phyloP scores from a whole-genome alignment of 2,888 invertebrate species.

The Meta bourneti region DNA sequence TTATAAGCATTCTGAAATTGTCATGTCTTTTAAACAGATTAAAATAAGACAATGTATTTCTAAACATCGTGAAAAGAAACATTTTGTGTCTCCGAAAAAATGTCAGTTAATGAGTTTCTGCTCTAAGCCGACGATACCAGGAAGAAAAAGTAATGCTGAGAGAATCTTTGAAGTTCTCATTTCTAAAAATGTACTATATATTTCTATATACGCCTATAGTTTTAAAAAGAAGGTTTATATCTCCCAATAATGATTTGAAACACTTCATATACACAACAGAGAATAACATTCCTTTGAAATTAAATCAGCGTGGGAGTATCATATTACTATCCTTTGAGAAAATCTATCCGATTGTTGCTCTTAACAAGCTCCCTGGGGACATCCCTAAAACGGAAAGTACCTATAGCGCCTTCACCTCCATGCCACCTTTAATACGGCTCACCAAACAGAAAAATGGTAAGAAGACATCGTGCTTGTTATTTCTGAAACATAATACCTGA shows the following conservation, averaged over 20 bases:
- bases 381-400: slow-evolving; percentile 33
- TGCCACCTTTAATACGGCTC: slow-evolving; percentile 41
- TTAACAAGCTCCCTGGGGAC: slow-evolving; percentile 56
- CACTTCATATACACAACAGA: background rate
- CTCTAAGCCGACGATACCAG: no score
- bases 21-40: no score
- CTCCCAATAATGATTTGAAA: background rate
- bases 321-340: slow-evolving; percentile 37
- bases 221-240: no score
- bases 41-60: no score
- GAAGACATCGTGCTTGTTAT: slow-evolving; percentile 37
- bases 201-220: no score
- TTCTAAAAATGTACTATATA: no score
- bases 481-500: slow-evolving; percentile 39
- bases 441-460: slow-evolving; percentile 2
- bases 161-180: no score
- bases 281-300: slow-evolving; percentile 44
- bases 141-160: no score
- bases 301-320: slow-evolving; percentile 44
- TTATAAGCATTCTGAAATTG: no score
- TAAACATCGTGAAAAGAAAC: no score
- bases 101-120: no score
- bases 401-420: slow-evolving; percentile 21
- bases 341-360: slow-evolving; percentile 33
- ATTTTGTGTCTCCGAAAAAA: no score